Conservation (phyloP, 2,888 invertebrate species). For the Nemotelus nigrinus region DNA sequence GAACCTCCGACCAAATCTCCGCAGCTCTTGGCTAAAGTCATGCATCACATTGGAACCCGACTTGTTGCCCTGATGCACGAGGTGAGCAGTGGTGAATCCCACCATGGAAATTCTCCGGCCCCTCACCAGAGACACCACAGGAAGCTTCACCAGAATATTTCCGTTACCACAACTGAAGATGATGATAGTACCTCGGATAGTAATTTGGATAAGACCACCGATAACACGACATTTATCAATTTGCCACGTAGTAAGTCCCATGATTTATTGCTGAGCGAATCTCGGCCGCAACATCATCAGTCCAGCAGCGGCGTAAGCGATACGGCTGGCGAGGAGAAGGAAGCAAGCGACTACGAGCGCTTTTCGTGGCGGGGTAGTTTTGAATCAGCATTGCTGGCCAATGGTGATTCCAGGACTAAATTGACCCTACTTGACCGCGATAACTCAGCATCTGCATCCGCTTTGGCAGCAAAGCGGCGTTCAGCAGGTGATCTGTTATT, state of each 20-base stretch:
- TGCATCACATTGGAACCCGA: conserved; percentile 90
- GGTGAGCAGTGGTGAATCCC: conserved; percentile 80
- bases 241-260: conserved; percentile 84
- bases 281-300: conserved; percentile 64
- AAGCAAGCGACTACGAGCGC: conserved; percentile 87
- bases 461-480: conserved; percentile 78
- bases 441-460: conserved; percentile 72
- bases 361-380: conserved; percentile 94
- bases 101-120: conserved; percentile 72
- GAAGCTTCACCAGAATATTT: conserved; percentile 69
- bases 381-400: conserved; percentile 86
- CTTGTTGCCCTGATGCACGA: conserved; percentile 92
- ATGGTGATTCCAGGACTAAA: conserved; percentile 84
- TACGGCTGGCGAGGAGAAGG: conserved; percentile 70
- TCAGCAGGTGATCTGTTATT: conserved; percentile 86
- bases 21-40: conserved; percentile 87
- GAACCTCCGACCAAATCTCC: conserved; percentile 75
- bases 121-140: conserved; percentile 68
- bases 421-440: conserved; percentile 73
- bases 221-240: conserved; percentile 60
- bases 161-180: conserved; percentile 64
- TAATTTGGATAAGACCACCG: conserved; percentile 61
- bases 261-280: conserved; percentile 76
- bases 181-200: conserved; percentile 75
- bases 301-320: conserved; percentile 68